Evolutionary conservation across 1,140 invertebrate genomes (phyloP), one percentile per base, ranked within the genome.

Genomic region (Drosophila paulistorum): DNA sequence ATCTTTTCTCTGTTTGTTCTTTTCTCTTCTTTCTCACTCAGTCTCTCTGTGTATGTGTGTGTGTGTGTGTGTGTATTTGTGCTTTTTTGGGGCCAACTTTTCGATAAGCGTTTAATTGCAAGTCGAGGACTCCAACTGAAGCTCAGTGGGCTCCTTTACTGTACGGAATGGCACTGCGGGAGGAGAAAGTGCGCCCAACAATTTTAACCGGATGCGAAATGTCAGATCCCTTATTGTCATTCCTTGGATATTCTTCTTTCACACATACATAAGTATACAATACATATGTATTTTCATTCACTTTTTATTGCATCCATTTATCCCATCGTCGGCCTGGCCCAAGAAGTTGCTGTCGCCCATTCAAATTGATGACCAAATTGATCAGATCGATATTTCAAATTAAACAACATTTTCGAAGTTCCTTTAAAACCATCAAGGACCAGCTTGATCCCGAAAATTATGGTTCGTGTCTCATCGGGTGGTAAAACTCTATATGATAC

Each of bases 81-180:
- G 57, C 26, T 13, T 26, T 39, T 70, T 65, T 70, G 65, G 20
- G 68, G 48, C 68, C 74, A 87, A 86, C 68, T 87, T 86, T 75
- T 79, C 82, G 83, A 86, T 87, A 86, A 85, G 81, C 82, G 68
- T 85, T 85, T 85, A 85, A 86, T 86, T 86, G 82, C 82, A 76
- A 79, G 82, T 87, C 82, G 78, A 86, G 78, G 72, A 79, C 78
- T 65, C 30, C 64, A 33, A 39, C 9, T 20, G 35, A 13, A 30
- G 33, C 45, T 60, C 65, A 26, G 37, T 26, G 3, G 3, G 23
- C 23, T 26, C 23, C 23, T 26, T 0, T 26, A 26, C 23, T 26
- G 23, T 2, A 69, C 41, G 63, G 73, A 66, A 58, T 2, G 3
- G 20, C 1, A 51, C n/a, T n/a, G 23, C 72, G 63, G 58, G 11